phyloP scores from a whole-genome alignment of 2,113 vertebrate genomes.

The Callorhinus ursinus region DNA sequence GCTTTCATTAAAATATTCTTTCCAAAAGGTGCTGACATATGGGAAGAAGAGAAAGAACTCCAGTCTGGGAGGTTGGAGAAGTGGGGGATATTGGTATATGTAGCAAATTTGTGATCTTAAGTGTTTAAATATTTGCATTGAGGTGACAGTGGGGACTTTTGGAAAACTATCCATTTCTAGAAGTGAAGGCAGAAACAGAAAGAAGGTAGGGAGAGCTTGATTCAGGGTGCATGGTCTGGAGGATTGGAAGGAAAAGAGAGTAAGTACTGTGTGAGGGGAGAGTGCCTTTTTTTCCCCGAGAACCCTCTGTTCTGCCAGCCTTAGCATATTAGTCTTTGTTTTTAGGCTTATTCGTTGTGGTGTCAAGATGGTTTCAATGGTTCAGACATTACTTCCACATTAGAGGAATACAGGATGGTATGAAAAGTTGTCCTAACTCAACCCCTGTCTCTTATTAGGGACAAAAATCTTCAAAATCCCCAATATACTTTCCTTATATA shows the following conservation, averaged over 20 bases:
- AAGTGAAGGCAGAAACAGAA: neutral
- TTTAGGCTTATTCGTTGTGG: neutral
- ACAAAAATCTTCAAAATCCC: neutral
- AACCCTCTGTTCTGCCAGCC: neutral
- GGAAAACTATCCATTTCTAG: conserved; percentile 1
- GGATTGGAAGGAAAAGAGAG: neutral
- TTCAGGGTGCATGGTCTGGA: neutral
- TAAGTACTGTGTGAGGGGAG: neutral
- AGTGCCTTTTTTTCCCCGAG: neutral
- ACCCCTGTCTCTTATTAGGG: neutral
- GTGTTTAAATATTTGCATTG: conserved; percentile 11
- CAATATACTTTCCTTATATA: neutral
- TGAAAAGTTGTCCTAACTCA: neutral
- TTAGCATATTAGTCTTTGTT: neutral
- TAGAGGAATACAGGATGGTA: neutral
- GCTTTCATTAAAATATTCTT: conserved; percentile 2
- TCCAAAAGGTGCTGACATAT: neutral
- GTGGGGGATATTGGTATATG: neutral
- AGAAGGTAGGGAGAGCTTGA: neutral
- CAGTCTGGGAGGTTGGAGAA: neutral
- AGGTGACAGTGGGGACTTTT: neutral
- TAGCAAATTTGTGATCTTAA: neutral
- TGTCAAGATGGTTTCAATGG: neutral
- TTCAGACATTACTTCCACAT: neutral
- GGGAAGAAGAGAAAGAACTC: neutral